These are phyloP conservation scores for Catalaphyllia jardinei DNA, from an alignment of 64 coral and sea anemone genomes.

Conservation along the genomic window DNA sequence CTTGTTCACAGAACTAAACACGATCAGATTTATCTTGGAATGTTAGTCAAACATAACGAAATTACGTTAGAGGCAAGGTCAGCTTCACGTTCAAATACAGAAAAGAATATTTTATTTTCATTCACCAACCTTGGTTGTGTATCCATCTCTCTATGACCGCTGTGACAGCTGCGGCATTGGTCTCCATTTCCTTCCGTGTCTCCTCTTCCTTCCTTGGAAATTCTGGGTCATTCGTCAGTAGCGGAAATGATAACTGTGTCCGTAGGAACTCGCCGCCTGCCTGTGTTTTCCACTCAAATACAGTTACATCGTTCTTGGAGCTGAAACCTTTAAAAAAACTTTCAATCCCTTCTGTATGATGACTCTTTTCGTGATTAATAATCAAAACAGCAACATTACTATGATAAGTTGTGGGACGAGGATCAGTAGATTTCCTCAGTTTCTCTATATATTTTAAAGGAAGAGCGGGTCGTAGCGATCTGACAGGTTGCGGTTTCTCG, in stretches of 20 bases:
- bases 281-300: background rate
- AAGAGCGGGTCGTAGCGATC: background rate
- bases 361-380: background rate
- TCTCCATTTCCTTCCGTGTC: background rate
- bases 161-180: too few species aligned
- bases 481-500: background rate
- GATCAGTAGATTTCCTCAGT: background rate
- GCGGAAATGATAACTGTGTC: too few species aligned
- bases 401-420: background rate
- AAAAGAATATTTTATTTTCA: background rate
- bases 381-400: background rate
- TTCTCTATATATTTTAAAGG: background rate
- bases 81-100: too few species aligned
- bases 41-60: too few species aligned
- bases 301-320: background rate
- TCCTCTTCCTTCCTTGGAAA: too few species aligned
- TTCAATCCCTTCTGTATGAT: background rate
- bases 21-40: too few species aligned
- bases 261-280: too few species aligned
- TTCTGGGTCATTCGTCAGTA: too few species aligned
- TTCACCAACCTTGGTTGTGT: slow-evolving; percentile 4
- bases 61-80: too few species aligned
- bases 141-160: background rate
- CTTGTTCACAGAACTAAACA: too few species aligned
- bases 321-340: slow-evolving; percentile 1